These are phyloP conservation scores for Tupaia chinensis DNA, from an alignment of 2,113 vertebrate genomes.

Conservation along the genomic window DNA sequence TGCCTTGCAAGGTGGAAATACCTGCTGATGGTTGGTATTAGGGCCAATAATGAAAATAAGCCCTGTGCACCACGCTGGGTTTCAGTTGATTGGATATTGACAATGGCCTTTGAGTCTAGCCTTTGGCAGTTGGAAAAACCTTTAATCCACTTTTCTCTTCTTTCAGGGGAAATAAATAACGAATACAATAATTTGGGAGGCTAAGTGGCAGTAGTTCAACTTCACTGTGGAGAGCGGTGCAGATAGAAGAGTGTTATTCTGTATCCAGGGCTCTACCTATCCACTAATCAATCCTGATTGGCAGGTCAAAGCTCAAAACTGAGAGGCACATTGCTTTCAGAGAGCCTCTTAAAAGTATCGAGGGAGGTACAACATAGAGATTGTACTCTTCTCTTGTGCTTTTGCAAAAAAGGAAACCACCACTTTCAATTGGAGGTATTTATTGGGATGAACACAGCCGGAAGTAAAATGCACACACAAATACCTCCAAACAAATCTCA, in stretches of 20 bases:
- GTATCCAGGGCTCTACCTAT: background rate
- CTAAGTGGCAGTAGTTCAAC: background rate
- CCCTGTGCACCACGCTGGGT: background rate
- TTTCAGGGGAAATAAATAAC: background rate
- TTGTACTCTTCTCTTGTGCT: background rate
- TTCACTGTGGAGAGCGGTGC: background rate
- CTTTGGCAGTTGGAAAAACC: background rate
- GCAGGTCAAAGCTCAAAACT: background rate
- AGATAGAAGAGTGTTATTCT: background rate
- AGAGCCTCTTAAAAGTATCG: background rate
- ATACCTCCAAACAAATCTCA: constrained; percentile 1
- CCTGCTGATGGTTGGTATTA: background rate
- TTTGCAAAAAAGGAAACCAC: constrained; percentile 31
- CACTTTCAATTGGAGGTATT: background rate
- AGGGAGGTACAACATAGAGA: background rate
- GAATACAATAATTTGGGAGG: background rate
- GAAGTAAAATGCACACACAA: background rate
- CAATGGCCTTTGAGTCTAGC: background rate
- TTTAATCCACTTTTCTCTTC: constrained; percentile 40
- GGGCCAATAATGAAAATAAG: background rate
- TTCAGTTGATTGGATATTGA: background rate
- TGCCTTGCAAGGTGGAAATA: background rate
- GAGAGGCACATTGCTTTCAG: background rate
- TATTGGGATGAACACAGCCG: background rate
- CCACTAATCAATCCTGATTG: background rate